phyloP scores from a whole-genome alignment of 2,113 vertebrate species.

The Illadopsis cleaveri region DNA sequence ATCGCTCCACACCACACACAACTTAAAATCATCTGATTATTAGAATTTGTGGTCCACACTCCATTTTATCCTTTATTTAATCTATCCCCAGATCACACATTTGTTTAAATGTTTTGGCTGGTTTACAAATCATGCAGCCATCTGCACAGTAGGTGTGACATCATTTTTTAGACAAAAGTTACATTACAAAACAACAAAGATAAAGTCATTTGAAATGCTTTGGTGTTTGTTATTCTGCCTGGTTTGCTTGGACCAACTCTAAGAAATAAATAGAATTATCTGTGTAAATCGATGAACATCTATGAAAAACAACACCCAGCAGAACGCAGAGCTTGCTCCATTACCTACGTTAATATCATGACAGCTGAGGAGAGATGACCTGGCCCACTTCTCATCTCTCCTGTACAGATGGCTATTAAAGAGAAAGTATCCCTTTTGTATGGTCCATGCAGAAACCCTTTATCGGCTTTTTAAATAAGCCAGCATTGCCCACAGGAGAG shows the following conservation, averaged over 20 bases:
- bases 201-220: conserved; percentile 84
- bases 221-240: conserved; percentile 89
- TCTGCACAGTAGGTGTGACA: conserved; percentile 84
- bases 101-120: conserved; percentile 93
- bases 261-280: conserved; percentile 98
- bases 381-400: conserved; percentile 95
- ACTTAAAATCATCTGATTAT: conserved; percentile 83
- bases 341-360: conserved; percentile 99
- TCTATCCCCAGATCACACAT: conserved; percentile 84
- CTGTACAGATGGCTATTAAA: conserved; percentile 99
- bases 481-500: conserved; percentile 83
- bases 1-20: conserved; percentile 74
- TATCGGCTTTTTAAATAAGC: conserved; percentile 86
- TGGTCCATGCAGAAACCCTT: conserved; percentile 88
- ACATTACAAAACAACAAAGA: conserved; percentile 84
- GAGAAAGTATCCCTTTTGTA: conserved; percentile 95
- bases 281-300: conserved; percentile 94
- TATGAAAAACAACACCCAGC: conserved; percentile 96
- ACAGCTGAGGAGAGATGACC: conserved; percentile 99
- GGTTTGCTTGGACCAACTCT: conserved; percentile 88
- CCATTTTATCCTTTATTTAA: conserved; percentile 83
- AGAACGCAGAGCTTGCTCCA: conserved; percentile 94
- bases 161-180: conserved; percentile 85
- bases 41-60: conserved; percentile 83
- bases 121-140: conserved; percentile 84